These are phyloP conservation scores for Craterocephalus amniculus DNA, from an alignment of 2,797 vertebrate genomes.

Conservation along the genomic window DNA sequence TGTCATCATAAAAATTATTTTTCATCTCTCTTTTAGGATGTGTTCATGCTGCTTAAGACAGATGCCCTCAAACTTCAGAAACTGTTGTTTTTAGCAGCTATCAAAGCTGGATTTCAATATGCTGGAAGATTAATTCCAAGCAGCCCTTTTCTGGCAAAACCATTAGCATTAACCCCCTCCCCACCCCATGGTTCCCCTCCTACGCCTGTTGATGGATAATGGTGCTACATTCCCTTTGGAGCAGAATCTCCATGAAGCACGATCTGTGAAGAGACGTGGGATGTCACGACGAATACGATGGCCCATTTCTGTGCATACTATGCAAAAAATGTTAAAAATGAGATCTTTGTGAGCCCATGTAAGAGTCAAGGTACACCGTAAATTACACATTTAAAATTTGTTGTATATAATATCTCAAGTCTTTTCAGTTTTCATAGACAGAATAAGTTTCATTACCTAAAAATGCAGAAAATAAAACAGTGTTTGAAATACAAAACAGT, in stretches of 20 bases:
- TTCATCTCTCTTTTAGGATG: slow-evolving; percentile 18
- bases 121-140: slow-evolving; percentile 70
- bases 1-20: neutral
- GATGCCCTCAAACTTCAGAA: slow-evolving; percentile 38
- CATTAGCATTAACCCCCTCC: slow-evolving; percentile 65
- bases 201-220: slow-evolving; percentile 75
- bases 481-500: neutral
- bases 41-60: slow-evolving; percentile 33
- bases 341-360: slow-evolving; percentile 24
- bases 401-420: neutral
- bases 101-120: slow-evolving; percentile 69
- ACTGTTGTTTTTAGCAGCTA: slow-evolving; percentile 54
- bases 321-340: slow-evolving; percentile 23
- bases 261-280: slow-evolving; percentile 72
- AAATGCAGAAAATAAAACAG: neutral
- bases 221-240: slow-evolving; percentile 65
- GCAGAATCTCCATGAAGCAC: slow-evolving; percentile 63
- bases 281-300: slow-evolving; percentile 69
- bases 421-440: neutral
- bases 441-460: neutral
- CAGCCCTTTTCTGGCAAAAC: slow-evolving; percentile 69
- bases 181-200: slow-evolving; percentile 61
- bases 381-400: neutral
- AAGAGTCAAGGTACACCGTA: slow-evolving; percentile 1
- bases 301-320: slow-evolving; percentile 33